Percentiles rank a stretch among this genome's conserved stretches.
Evolutionary conservation across 2,888 invertebrate genomes (phyloP).

Genomic region (Melinaea marsaeus): DNA sequence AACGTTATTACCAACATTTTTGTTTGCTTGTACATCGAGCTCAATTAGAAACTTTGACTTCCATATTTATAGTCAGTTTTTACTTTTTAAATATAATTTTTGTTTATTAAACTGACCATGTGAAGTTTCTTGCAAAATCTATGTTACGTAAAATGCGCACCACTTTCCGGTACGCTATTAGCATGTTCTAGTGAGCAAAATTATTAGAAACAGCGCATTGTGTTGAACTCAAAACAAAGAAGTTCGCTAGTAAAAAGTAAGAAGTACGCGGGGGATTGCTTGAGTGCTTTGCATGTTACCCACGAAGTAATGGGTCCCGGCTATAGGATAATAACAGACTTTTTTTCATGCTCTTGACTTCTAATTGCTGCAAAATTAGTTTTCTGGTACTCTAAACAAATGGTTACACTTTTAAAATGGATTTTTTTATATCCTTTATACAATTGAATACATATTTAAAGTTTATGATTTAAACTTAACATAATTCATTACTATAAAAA

Average conservation of each 20-base stretch:
- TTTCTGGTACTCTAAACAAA: constrained; percentile 2
- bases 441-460: neutral
- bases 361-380: constrained; percentile 10
- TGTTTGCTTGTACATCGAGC: neutral
- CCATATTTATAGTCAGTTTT: no score
- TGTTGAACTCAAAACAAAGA: constrained; percentile 62
- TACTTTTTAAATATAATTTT: no score
- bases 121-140: constrained; percentile 44
- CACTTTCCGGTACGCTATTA: constrained; percentile 30
- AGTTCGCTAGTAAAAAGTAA: constrained; percentile 61
- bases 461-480: no score
- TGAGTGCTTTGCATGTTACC: constrained; percentile 43
- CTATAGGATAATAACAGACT: constrained; percentile 31
- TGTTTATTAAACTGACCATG: constrained; percentile 30
- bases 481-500: no score
- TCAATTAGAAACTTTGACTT: no score
- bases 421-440: neutral
- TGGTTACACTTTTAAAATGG: neutral
- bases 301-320: constrained; percentile 41
- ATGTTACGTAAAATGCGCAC: constrained; percentile 45
- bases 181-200: constrained; percentile 37
- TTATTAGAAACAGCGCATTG: constrained; percentile 67
- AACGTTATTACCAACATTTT: neutral
- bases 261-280: constrained; percentile 48
- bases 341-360: constrained; percentile 11